Percentiles rank a stretch among this genome's conserved stretches.
Evolutionary conservation across 2,113 vertebrate genomes (phyloP).

Genomic region (Gymnorhina tibicen): DNA sequence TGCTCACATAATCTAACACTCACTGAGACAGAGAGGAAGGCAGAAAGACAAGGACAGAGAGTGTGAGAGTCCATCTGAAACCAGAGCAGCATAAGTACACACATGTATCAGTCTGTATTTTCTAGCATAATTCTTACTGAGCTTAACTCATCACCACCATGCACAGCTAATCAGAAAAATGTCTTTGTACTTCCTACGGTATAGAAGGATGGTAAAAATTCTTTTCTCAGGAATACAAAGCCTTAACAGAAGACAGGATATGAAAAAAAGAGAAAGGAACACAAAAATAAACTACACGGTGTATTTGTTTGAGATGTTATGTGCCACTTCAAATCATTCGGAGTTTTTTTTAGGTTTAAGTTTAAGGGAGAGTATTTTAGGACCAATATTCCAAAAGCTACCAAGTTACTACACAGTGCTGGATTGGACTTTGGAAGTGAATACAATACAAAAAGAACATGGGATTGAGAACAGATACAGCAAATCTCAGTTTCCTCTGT

Average conservation of each 20-base stretch:
- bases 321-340: not conserved
- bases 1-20: constrained; percentile 3
- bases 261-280: not conserved
- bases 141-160: not conserved
- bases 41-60: constrained; percentile 18
- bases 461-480: not conserved
- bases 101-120: not conserved
- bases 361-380: not conserved
- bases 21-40: not conserved
- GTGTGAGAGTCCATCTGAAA: not conserved
- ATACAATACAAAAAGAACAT: not conserved
- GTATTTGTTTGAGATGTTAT: not conserved
- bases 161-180: not conserved
- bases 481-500: not conserved
- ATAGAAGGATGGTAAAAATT: not conserved
- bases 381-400: not conserved
- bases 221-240: not conserved
- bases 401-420: not conserved
- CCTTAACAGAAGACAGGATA: not conserved
- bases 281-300: not conserved
- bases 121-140: not conserved
- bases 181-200: not conserved
- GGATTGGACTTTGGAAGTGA: not conserved
- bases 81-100: not conserved
- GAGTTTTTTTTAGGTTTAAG: not conserved